Conservation (phyloP, 2,797 vertebrate genomes). For the Sebastiscus albofasciatus region DNA sequence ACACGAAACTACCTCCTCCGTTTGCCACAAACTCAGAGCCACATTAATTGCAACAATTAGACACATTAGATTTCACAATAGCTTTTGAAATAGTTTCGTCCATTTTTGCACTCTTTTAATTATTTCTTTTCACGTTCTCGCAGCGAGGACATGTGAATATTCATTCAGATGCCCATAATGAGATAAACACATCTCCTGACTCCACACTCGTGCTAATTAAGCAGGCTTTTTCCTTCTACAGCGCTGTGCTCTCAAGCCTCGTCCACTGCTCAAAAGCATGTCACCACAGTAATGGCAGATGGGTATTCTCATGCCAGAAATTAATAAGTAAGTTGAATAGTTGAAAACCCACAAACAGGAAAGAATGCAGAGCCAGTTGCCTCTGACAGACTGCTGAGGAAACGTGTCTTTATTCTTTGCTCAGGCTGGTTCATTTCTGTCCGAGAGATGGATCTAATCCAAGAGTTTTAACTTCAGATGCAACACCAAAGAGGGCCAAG, state of each 20-base stretch:
- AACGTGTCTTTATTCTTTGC: slow-evolving; percentile 65
- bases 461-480: slow-evolving; percentile 75
- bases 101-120: slow-evolving; percentile 10
- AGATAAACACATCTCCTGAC: slow-evolving; percentile 63
- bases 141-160: slow-evolving; percentile 57
- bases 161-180: slow-evolving; percentile 59
- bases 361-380: slow-evolving; percentile 55
- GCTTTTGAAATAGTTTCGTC: slow-evolving; percentile 22
- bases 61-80: slow-evolving; percentile 2
- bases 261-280: slow-evolving; percentile 68
- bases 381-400: slow-evolving; percentile 72
- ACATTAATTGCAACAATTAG: slow-evolving; percentile 9
- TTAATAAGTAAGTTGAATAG: slow-evolving; percentile 57
- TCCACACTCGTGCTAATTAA: slow-evolving; percentile 78
- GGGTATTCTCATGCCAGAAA: slow-evolving; percentile 68
- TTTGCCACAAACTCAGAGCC: neutral
- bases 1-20: neutral
- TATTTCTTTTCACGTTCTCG: slow-evolving; percentile 17
- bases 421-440: slow-evolving; percentile 58
- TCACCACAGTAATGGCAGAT: slow-evolving; percentile 79
- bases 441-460: slow-evolving; percentile 65
- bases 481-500: slow-evolving; percentile 73
- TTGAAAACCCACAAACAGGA: slow-evolving; percentile 57
- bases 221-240: slow-evolving; percentile 58
- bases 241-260: slow-evolving; percentile 60